Evolutionary conservation across 2,888 invertebrate genomes (phyloP), one percentile per base, ranked within the genome.

Genomic region (Siphlonurus alternatus): DNA sequence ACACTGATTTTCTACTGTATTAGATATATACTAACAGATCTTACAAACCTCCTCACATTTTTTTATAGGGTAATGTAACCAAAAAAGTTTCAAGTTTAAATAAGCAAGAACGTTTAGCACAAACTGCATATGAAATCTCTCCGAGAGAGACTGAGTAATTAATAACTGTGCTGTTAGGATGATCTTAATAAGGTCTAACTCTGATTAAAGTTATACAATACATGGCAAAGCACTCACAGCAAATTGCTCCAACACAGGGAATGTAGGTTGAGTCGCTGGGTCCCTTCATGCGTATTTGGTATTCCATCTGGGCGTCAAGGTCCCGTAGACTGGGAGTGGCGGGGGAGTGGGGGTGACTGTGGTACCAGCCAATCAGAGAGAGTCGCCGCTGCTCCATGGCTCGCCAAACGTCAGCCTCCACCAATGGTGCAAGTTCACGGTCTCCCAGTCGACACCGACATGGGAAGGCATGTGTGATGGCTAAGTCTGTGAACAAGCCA

Each of bases 281-380:
- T 2, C 95, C 95, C 71, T 93, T 89, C 90, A 96, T 91, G 73
- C 88, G 88, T 65, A 96, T 89, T 77, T 97, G 93, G 77, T 95
- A 94, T 71, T 95, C 94, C 68, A 97, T 78, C 76, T 97, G 96
- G 65, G 89, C 86, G 73, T 95, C 93, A 65, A 95, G 89, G 74
- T 97, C 96, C 63, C 91, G 79, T 65, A 84, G 81, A 71, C 88
- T 93, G 67, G 93, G 96, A 71, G 92, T 89, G 1, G 93, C 89
- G 64, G 90, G 87, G 68, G 88, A 87, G 63, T 86, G 84, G 0
- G 94, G 93, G 78, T 96, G 95, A 10, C 93, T 93, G 76, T 96
- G 96, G 77, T 95, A 96, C 95, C 95, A 96, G 5, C 96, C 95
- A 2, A 95, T 87, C 7, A 95, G 77, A 2, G 86, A 84, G 53